These are phyloP conservation scores for Psilopogon haemacephalus DNA, from an alignment of 2,113 vertebrate genomes.

Conservation along the genomic window DNA sequence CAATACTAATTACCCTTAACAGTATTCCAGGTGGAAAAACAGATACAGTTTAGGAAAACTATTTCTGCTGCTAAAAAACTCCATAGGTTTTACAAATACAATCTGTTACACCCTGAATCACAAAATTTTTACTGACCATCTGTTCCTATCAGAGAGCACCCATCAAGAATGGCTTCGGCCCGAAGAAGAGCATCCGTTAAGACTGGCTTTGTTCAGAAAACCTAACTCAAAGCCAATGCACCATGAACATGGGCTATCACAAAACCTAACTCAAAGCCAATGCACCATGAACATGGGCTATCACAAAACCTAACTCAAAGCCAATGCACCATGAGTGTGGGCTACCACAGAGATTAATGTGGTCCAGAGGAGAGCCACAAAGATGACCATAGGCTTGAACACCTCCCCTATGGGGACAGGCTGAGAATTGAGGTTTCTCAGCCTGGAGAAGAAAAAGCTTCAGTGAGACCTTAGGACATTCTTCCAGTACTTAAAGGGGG, in stretches of 20 bases:
- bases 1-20: neutral
- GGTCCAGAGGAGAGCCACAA: too few relatives aligned
- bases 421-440: too few relatives aligned
- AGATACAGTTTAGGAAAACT: conserved; percentile 49
- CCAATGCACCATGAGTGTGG: accelerated
- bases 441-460: too few relatives aligned
- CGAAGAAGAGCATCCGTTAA: neutral
- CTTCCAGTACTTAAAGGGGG: too few relatives aligned
- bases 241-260: accelerated
- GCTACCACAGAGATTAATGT: neutral
- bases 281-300: too few relatives aligned
- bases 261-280: neutral
- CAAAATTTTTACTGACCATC: conserved; percentile 18
- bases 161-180: neutral
- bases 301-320: neutral
- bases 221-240: neutral
- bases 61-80: conserved; percentile 3
- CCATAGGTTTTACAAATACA: conserved; percentile 3
- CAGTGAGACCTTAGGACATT: too few relatives aligned
- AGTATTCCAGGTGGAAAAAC: conserved; percentile 45
- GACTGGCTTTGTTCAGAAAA: too few relatives aligned
- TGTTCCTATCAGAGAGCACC: neutral
- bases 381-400: too few relatives aligned
- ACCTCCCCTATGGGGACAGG: too few relatives aligned
- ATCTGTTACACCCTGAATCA: conserved; percentile 10